Evolutionary conservation across 1,140 invertebrate genomes (phyloP).

Genomic region (Apis florea): DNA sequence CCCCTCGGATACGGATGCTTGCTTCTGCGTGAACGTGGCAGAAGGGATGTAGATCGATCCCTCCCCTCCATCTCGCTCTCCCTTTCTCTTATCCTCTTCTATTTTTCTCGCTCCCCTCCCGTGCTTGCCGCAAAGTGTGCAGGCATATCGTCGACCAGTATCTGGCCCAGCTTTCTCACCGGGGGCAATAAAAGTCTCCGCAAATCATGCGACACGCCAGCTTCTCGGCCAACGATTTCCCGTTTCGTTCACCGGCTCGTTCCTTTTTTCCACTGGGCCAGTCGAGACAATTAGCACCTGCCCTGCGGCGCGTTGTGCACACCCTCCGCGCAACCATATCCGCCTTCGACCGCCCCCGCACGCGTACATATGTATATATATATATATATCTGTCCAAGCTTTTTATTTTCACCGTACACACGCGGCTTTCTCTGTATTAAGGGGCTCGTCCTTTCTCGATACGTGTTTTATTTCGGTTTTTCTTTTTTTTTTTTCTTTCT

Average conservation of each 20-base stretch:
- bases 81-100: neutral
- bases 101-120: neutral
- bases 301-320: conserved; percentile 45
- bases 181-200: conserved; percentile 69
- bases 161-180: conserved; percentile 38
- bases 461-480: neutral
- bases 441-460: neutral
- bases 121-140: neutral
- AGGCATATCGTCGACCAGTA: conserved; percentile 51
- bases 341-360: neutral
- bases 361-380: too few species aligned
- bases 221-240: conserved; percentile 56
- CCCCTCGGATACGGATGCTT: conserved; percentile 57
- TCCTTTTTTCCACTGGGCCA: conserved; percentile 52
- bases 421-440: neutral
- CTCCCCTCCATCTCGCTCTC: conserved; percentile 1
- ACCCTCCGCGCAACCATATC: neutral
- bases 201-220: conserved; percentile 72
- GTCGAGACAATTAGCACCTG: conserved; percentile 63
- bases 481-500: neutral
- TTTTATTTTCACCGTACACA: conserved; percentile 19
- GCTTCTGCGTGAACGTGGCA: conserved; percentile 44
- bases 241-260: conserved; percentile 43
- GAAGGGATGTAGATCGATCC: conserved; percentile 31
- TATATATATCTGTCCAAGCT: conserved; percentile 1